Conservation (phyloP, 2,888 invertebrate species). For the Amorpha juglandis region DNA sequence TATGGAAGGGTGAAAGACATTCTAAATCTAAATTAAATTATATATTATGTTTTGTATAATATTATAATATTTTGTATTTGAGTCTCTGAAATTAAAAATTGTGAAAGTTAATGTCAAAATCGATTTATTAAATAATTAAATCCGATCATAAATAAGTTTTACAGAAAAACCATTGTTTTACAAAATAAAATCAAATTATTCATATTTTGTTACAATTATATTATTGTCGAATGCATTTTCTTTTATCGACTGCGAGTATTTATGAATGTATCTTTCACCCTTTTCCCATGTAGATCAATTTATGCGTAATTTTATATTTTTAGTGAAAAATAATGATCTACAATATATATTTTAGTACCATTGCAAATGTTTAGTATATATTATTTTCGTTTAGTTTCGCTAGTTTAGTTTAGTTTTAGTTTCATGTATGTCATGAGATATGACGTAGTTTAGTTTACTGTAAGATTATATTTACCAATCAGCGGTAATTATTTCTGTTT, state of each 20-base stretch:
- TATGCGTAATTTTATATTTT: constrained; percentile 39
- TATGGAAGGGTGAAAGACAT: constrained; percentile 7
- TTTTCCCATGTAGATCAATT: constrained; percentile 9
- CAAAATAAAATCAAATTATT: too few relatives aligned
- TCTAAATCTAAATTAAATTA: neutral
- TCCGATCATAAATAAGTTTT: too few relatives aligned
- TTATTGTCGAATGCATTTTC: too few relatives aligned
- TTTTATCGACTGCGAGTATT: too few relatives aligned
- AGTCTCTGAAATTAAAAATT: too few relatives aligned
- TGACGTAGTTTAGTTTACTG: constrained; percentile 16
- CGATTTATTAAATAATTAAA: too few relatives aligned
- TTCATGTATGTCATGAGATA: constrained; percentile 2
- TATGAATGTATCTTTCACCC: neutral
- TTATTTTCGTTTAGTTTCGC: constrained; percentile 41
- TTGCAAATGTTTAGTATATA: constrained; percentile 46
- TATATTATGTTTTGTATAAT: neutral
- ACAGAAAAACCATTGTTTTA: too few relatives aligned
- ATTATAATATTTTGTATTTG: too few relatives aligned
- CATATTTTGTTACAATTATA: too few relatives aligned
- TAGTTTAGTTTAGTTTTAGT: constrained; percentile 17
- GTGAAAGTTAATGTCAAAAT: too few relatives aligned
- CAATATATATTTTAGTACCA: constrained; percentile 70
- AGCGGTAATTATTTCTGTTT: constrained; percentile 63
- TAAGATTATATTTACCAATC: constrained; percentile 19
- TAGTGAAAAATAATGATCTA: constrained; percentile 59